Evolutionary conservation across 1,140 invertebrate genomes (phyloP), one percentile per base, ranked within the genome.

Genomic region (Brachionus koreanus): DNA sequence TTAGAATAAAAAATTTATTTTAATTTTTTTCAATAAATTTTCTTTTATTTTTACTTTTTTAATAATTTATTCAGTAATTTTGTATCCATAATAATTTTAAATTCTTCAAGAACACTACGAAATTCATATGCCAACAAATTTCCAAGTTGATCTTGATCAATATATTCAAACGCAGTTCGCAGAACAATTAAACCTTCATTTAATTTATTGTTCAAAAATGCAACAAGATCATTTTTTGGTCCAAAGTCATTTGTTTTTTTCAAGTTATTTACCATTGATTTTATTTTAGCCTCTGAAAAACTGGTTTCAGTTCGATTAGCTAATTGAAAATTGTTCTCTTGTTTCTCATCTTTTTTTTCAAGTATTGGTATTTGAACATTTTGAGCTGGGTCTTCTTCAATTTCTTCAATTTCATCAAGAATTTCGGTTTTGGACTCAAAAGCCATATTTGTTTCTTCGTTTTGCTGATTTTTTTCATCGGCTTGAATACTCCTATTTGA

Each of bases 141-240:
- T 10, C 76, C 76, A 3, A 79, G 19, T 10, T 37, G 37, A 65
- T 82, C 57, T 7, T 52, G 79, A 43, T 82, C 79, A 35, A 82
- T 65, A 29, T 67, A 82, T 19, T 65, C 37, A 19, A 82, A 82
- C 3, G 57, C 61, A 33, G 79, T 82, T 43, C 49, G 67, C n/a
- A 82, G 33, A 5, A 37, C 35, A 23, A 67, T 65, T 49, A 42
- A 37, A 37, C 79, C 61, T 67, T 82, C 79, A 37, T 82, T 82
- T 52, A 82, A 52, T 19, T 65, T 57, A 33, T 23, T 79, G 16
- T 79, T 79, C n/a, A 79, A 61, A 61, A 61, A 61, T 16, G 33
- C 7, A 9, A 79, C 12, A 12, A 79, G 39, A 16, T 79, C 61
- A 37, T 57, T 23, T 35, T 79, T 79, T 13, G 49, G 49, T 6